A percentile compares a stretch with the other conserved stretches of the same genome.
Conservation (phyloP, 2,888 invertebrate genomes). For the Rhagophthalmus giganteus region DNA sequence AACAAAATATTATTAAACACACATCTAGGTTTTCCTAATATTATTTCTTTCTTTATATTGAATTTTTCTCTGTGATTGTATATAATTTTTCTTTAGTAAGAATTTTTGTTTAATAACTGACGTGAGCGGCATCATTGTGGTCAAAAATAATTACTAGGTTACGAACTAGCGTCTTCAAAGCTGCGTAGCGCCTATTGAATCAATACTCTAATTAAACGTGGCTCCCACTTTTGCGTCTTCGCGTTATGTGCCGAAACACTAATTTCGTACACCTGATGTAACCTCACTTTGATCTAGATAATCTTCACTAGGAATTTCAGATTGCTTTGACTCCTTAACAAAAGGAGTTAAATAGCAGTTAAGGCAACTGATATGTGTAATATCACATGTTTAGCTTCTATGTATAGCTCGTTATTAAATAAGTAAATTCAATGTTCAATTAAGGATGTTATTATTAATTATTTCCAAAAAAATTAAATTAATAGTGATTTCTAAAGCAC, state of each 20-base stretch:
- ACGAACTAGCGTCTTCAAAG: conserved; percentile 16
- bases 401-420: no score
- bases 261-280: conserved; percentile 22
- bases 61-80: no score
- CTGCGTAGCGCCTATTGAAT: conserved; percentile 12
- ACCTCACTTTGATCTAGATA: conserved; percentile 16
- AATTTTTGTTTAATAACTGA: conserved; percentile 1
- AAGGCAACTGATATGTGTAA: conserved; percentile 1
- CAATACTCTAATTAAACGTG: conserved; percentile 23
- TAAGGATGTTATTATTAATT: no score
- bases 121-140: background rate
- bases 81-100: no score
- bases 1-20: no score
- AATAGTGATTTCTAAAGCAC: no score
- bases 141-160: conserved; percentile 11
- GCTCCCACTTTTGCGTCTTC: conserved; percentile 17
- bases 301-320: conserved; percentile 2
- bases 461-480: no score
- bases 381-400: no score
- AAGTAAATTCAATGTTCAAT: no score
- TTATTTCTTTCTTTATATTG: no score
- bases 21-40: no score
- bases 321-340: conserved; percentile 4
- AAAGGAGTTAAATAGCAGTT: no score
- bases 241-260: conserved; percentile 14